Percentiles rank a stretch among this genome's conserved stretches.
phyloP scores from a whole-genome alignment of 2,888 invertebrate genomes.

The Nyleta sp. region DNA sequence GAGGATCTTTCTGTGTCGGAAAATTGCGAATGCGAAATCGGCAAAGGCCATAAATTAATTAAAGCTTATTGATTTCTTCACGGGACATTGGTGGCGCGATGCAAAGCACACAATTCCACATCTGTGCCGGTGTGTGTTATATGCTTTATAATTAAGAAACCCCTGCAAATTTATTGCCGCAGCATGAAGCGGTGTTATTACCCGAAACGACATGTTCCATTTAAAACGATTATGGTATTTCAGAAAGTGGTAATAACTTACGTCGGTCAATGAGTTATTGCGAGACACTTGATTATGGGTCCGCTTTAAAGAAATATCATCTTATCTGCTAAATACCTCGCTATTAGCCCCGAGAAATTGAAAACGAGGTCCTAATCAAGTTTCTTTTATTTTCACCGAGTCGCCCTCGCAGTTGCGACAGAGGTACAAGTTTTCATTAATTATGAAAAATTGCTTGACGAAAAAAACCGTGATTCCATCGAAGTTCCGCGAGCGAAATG shows the following conservation, averaged over 20 bases:
- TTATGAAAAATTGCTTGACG: background rate
- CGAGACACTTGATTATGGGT: conserved; percentile 36
- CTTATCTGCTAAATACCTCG: conserved; percentile 22
- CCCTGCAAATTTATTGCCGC: conserved; percentile 38
- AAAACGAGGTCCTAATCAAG: conserved; percentile 7
- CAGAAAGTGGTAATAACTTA: conserved; percentile 54
- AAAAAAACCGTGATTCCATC: background rate
- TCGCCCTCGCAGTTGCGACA: background rate
- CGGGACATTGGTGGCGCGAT: conserved; percentile 15
- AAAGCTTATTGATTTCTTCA: conserved; percentile 39
- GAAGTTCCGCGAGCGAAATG: background rate
- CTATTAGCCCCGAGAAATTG: conserved; percentile 33
- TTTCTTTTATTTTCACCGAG: background rate
- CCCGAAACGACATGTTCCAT: conserved; percentile 56
- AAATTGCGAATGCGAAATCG: conserved; percentile 14
- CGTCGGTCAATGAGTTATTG: conserved; percentile 43
- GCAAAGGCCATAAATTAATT: conserved; percentile 28
- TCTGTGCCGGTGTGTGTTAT: conserved; percentile 28
- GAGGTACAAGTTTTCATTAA: background rate
- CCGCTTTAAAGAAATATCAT: conserved; percentile 48
- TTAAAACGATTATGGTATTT: conserved; percentile 60
- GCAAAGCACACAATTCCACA: conserved; percentile 31
- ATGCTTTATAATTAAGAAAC: conserved; percentile 54
- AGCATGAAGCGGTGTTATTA: conserved; percentile 56
- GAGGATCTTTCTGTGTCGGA: no score